Evolutionary conservation across 2,113 vertebrate species (phyloP), one percentile per base, ranked within the genome.

Genomic region (Nanorana parkeri): DNA sequence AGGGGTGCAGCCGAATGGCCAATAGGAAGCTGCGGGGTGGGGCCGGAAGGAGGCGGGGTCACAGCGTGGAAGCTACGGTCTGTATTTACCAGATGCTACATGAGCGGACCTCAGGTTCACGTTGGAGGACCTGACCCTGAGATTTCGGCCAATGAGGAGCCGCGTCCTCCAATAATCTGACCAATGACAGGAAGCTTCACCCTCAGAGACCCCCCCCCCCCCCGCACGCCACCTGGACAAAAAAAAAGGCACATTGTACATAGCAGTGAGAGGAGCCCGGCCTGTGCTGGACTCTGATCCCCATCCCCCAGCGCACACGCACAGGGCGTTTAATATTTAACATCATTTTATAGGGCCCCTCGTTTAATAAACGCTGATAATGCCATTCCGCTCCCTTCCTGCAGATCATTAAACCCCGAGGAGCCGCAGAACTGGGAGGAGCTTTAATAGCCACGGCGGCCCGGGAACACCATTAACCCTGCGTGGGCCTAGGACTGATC

Each of bases 271-370:
- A 13, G 17, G 11, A 41, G 8, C 19, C 19, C n/a, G 11, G 7
- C 16, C 20, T 13, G 21, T 23, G 19, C 16, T n/a, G 1, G 51
- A 36, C 61, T 55, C 24, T 26, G 41, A 47, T 15, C 41, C 71
- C 51, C 68, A 6, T 26, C 71, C 71, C 52, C 21, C 71, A n/a
- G 17, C 26, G 24, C 51, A 28, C 41, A 47, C 2, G 11, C 51
- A 55, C 41, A 47, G 8, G 17, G 21, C 0, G 88, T 86, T 91
- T 91, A 91, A 91, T 91, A 89, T 91, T 91, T 91, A 91, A 91
- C 89, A 75, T 61, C 1, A 15, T 85, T 90, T 89, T 88, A 88
- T 69, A 87, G 89, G 85, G 87, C 85, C 78, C 86, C 82, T 74
- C 80, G 81, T 84, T 89, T 90, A 91, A 91, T 90, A 88, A 85